Evolutionary conservation across 2,113 vertebrate species (phyloP).

Genomic region (Mirza zaza): DNA sequence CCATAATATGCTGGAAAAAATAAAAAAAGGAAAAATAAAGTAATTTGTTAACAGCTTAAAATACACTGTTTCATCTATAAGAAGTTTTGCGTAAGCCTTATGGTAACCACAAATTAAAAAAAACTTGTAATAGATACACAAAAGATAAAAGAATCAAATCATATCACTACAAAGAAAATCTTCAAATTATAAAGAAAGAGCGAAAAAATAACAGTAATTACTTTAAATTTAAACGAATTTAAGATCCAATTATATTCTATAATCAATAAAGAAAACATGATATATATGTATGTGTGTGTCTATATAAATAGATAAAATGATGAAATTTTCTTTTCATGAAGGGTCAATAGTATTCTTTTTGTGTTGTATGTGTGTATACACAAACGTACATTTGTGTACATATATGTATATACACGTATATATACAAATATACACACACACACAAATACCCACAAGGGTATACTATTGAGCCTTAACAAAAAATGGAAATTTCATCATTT

Average conservation of each 20-base stretch:
- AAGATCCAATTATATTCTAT: not conserved
- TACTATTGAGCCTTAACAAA: not conserved
- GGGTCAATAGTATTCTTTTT: too few species aligned
- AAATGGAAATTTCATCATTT: not conserved
- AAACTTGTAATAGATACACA: not conserved
- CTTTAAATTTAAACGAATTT: not conserved
- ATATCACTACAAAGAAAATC: not conserved
- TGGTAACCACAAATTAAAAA: not conserved
- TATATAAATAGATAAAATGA: too few species aligned
- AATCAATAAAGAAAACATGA: not conserved
- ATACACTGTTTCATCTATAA: not conserved
- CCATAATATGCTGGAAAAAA: too few species aligned
- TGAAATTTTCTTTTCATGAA: too few species aligned
- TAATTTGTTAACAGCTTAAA: not conserved
- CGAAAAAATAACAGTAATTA: not conserved
- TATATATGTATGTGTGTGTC: not conserved
- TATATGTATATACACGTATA: too few species aligned
- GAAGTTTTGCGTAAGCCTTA: not conserved
- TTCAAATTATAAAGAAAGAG: not conserved
- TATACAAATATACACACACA: too few species aligned
- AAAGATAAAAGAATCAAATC: not conserved
- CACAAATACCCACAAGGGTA: not conserved
- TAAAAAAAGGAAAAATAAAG: too few species aligned
- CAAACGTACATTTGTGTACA: too few species aligned
- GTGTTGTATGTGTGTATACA: too few species aligned